phyloP scores from a whole-genome alignment of 2,888 invertebrate species.

The Xanthorhoe designata region DNA sequence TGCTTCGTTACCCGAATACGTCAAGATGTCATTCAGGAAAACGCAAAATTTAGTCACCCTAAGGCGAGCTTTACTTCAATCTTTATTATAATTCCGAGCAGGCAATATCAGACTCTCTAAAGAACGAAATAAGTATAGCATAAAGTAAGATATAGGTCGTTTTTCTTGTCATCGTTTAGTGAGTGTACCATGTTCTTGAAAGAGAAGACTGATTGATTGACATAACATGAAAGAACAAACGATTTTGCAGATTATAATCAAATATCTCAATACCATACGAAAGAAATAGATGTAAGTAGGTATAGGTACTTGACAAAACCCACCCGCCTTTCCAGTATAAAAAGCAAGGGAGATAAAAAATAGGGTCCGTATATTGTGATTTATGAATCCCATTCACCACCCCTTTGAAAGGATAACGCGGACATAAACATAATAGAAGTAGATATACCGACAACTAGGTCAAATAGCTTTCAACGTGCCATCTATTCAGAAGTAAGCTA shows the following conservation, averaged over 20 bases:
- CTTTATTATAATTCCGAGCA: background rate
- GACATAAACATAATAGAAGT: conserved; percentile 24
- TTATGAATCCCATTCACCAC: conserved; percentile 38
- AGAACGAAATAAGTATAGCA: background rate
- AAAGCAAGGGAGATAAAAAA: conserved; percentile 29
- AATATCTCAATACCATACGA: background rate
- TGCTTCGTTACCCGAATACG: conserved; percentile 62
- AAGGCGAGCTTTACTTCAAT: background rate
- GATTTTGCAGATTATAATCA: background rate
- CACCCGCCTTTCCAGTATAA: conserved; percentile 24
- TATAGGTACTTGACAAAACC: conserved; percentile 1
- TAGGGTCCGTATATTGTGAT: conserved; percentile 36
- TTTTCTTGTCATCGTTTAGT: background rate
- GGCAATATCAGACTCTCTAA: background rate
- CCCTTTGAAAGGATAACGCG: conserved; percentile 36
- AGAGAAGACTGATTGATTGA: background rate
- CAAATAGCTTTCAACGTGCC: conserved; percentile 35
- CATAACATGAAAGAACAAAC: background rate
- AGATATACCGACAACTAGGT: conserved; percentile 35
- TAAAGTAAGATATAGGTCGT: background rate
- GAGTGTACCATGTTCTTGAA: background rate
- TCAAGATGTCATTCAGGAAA: conserved; percentile 28
- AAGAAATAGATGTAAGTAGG: background rate
- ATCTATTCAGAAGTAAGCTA: conserved; percentile 24
- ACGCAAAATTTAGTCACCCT: conserved; percentile 3